Percentiles rank a stretch among this genome's conserved stretches.
Conservation (phyloP, 2,113 vertebrate species). For the Pundamilia nyererei region DNA sequence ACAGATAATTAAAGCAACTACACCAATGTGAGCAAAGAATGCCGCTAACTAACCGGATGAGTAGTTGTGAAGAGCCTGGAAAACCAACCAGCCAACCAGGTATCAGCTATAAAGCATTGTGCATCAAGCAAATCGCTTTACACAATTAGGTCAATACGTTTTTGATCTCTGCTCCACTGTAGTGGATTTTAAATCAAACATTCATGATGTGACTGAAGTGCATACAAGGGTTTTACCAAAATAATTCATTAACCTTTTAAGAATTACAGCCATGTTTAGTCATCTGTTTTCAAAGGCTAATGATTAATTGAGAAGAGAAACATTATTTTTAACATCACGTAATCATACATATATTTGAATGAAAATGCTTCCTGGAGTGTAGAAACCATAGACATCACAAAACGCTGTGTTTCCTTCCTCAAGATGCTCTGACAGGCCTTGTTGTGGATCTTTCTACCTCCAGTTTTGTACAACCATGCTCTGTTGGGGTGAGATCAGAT, state of each 20-base stretch:
- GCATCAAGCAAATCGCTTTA: neutral
- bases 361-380: neutral
- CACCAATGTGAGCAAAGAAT: neutral
- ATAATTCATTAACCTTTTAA: neutral
- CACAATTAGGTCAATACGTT: neutral
- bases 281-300: neutral
- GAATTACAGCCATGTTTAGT: neutral
- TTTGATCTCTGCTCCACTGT: neutral
- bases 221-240: neutral
- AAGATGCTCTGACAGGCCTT: neutral
- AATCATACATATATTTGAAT: neutral
- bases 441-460: neutral
- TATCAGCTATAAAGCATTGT: neutral
- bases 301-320: neutral
- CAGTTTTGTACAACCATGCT: neutral
- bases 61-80: neutral
- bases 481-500: neutral
- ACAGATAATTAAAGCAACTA: neutral
- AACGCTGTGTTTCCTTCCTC: neutral
- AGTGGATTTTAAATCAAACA: neutral
- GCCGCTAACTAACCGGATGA: neutral
- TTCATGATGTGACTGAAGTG: neutral
- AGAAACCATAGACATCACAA: neutral
- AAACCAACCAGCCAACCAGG: neutral
- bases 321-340: neutral